A percentile compares a stretch with the other conserved stretches of the same genome.
These are phyloP conservation scores for Triplophysa rosa DNA, from an alignment of 2,113 vertebrate species.

Conservation along the genomic window DNA sequence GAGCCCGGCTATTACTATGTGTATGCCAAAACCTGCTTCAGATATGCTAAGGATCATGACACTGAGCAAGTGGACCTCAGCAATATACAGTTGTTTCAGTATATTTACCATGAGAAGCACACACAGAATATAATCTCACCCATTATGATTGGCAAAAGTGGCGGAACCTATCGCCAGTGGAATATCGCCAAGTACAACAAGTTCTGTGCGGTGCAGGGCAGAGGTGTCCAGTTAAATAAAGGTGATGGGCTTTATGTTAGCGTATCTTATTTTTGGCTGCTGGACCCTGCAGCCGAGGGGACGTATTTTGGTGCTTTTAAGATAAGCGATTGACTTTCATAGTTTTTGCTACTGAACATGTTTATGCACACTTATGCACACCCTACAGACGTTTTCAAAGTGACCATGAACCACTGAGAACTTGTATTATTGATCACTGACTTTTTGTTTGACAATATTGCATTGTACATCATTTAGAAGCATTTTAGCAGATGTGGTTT, in stretches of 20 bases:
- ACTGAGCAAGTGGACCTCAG: constrained; percentile 68
- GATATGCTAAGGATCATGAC: constrained; percentile 66
- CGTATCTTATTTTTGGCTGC: constrained; percentile 85
- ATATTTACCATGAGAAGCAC: constrained; percentile 81
- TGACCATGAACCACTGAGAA: constrained; percentile 75
- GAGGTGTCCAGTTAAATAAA: constrained; percentile 80
- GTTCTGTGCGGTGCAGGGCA: constrained; percentile 92
- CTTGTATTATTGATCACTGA: constrained; percentile 63
- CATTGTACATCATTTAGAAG: constrained; percentile 39
- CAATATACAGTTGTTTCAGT: constrained; percentile 87
- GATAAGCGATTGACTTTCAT: constrained; percentile 78
- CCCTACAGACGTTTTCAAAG: constrained; percentile 51
- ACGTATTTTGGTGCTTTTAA: constrained; percentile 96
- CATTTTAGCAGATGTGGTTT: constrained; percentile 14
- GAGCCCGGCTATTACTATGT: constrained; percentile 93
- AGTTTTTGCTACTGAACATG: constrained; percentile 74
- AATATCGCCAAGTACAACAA: constrained; percentile 85
- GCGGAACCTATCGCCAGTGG: constrained; percentile 85
- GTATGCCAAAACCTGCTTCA: constrained; percentile 94
- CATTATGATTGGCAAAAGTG: constrained; percentile 82
- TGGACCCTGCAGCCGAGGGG: constrained; percentile 86
- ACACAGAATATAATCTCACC: constrained; percentile 78
- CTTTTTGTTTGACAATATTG: constrained; percentile 54
- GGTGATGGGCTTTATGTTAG: constrained; percentile 86
- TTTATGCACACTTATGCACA: constrained; percentile 59